Base-by-base conservation (phyloP, 1,140 invertebrate genomes). In the Protaetia brevitarsis region DNA sequence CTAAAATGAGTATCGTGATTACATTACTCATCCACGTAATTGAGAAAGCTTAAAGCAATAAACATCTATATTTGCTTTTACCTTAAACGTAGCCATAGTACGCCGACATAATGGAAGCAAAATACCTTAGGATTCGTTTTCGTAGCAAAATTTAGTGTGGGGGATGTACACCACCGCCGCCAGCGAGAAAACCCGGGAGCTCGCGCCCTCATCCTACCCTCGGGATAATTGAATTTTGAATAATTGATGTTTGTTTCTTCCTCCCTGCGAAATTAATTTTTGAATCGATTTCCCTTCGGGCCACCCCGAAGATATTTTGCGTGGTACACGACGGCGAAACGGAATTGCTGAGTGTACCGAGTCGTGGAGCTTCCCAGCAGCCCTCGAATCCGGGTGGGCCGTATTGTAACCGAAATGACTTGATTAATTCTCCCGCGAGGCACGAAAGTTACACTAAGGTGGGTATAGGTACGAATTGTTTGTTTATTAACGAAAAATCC, bases 11-110 rank as follows among this genome's bases (percentile, higher is more conserved):
- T 51, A 36, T 3, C 34, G 16, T 23, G 1, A 51, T 51, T 51
- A 51, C 26, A 51, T 51, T 51, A 16, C 41, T 6, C 3, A 16
- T 51, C 19, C 11, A 21, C n/a, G n/a, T n/a, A 51, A 51, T 6
- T 8, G 41, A 51, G 41, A 51, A 51, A 51, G 41, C 26, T 51
- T 51, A 51, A 51, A 51, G 26, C 41, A 51, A 51, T 51, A 51
- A 51, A 51, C 41, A 23, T 51, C 41, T 51, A 23, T 23, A 13
- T 51, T 51, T 51, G 41, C 41, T 19, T 51, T 51, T 13, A 51
- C 19, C 4, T 21, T 51, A 51, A 51, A 51, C 41, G 16, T 23
- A 51, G n/a, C n/a, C 41, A 51, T n/a, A n/a, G n/a, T n/a, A n/a
- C n/a, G 26, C 41, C 7, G 41, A 23, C 41, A 51, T 51, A 51